Percentiles rank a stretch among this genome's conserved stretches.
phyloP scores from a whole-genome alignment of 2,797 vertebrate genomes.

The Hoplostethus mediterraneus region DNA sequence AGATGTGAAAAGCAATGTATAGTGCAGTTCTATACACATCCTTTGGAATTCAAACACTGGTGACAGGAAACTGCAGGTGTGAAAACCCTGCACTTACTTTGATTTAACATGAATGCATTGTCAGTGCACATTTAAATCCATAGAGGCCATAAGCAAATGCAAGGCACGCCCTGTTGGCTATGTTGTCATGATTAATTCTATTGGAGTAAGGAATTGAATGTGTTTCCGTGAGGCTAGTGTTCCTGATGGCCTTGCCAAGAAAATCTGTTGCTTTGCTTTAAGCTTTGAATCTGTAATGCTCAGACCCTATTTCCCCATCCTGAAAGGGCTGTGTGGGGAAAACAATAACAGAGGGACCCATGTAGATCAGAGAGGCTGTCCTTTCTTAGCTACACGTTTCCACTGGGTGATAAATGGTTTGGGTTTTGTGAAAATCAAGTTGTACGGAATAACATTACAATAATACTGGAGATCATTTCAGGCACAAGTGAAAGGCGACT shows the following conservation, averaged over 20 bases:
- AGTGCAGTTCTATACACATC: slow-evolving; percentile 37
- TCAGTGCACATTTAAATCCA: slow-evolving; percentile 66
- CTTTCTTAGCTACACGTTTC: slow-evolving; percentile 53
- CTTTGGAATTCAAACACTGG: slow-evolving; percentile 57
- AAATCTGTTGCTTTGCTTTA: slow-evolving; percentile 74
- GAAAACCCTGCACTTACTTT: slow-evolving; percentile 45
- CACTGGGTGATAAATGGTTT: slow-evolving; percentile 63
- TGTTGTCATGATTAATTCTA: slow-evolving; percentile 78
- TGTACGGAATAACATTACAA: slow-evolving; percentile 29
- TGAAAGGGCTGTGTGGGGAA: slow-evolving; percentile 69
- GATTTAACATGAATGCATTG: slow-evolving; percentile 62
- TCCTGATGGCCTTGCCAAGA: slow-evolving; percentile 74
- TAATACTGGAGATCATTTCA: slow-evolving; percentile 20
- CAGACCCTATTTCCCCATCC: slow-evolving; percentile 71
- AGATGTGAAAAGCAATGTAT: not conserved
- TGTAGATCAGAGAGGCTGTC: slow-evolving; percentile 70
- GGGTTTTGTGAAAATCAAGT: slow-evolving; percentile 58
- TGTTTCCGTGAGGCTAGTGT: slow-evolving; percentile 59
- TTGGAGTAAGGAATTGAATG: slow-evolving; percentile 69
- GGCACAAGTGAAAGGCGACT: slow-evolving; percentile 8
- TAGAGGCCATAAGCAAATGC: slow-evolving; percentile 54
- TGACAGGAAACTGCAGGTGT: slow-evolving; percentile 52
- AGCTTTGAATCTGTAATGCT: slow-evolving; percentile 77
- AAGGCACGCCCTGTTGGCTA: slow-evolving; percentile 43
- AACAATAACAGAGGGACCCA: slow-evolving; percentile 70